Evolutionary conservation across 2,113 vertebrate genomes (phyloP), one percentile per base, ranked within the genome.

Genomic region (Prionailurus bengalensis): DNA sequence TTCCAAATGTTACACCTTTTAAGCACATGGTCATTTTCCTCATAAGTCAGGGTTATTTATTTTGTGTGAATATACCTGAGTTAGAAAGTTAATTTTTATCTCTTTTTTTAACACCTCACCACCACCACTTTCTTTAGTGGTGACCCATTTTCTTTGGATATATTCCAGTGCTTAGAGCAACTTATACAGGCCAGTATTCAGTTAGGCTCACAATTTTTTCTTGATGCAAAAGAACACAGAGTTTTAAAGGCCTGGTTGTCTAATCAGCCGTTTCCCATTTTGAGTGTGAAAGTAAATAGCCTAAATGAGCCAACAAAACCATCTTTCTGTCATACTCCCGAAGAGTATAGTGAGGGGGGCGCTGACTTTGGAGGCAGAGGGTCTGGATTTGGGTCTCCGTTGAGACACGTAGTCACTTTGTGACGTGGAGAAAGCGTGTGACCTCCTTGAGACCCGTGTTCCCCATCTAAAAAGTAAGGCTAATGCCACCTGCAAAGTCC

Each of bases 161-260:
- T 17, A 15, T 74, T 93, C 63, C 73, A 42, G 29, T 68, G 55
- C 58, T 91, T 19, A 39, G 48, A 80, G 21, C 8, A 63, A 25
- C 1, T 96, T 53, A 17, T 0, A 36, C 25, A 79, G 25, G 45
- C 51, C 6, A 84, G 11, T 78, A n/a, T 95, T 82, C 73, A 36
- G 4, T 39, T 63, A 39, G 33, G 39, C 39, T 94, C 48, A 66
- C 58, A 25, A 13, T n/a, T 51, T 90, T 83, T 92, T 70, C 14
- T 80, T n/a, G 36, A 84, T 80, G 65, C 12, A 58, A 78, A 91
- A 89, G 58, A 63, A 79, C 33, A 42, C 53, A 36, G 55, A 73
- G 25, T 96, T 94, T 86, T 68, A 80, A 94, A 93, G 71, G 15
- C 58, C 36, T 91, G 3, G 27, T 51, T 88, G 27, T 61, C 48